phyloP scores from a whole-genome alignment of 1,140 invertebrate species.

The Artemia franciscana region DNA sequence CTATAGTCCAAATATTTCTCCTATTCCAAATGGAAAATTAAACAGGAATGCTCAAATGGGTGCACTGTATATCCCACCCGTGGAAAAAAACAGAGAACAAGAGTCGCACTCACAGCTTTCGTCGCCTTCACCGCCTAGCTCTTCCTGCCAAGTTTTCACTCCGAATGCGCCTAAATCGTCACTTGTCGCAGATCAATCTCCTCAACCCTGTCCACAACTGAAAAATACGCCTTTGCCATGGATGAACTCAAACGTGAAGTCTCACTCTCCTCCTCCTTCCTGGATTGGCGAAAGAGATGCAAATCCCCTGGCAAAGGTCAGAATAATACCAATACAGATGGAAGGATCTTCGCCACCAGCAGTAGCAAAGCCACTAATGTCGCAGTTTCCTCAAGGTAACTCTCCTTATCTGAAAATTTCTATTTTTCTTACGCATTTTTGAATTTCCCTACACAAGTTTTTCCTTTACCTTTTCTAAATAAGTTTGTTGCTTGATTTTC shows the following conservation, averaged over 20 bases:
- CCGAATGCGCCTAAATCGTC: not conserved
- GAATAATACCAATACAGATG: slow-evolving; percentile 13
- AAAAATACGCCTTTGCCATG: slow-evolving; percentile 32
- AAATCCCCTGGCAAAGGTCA: not conserved
- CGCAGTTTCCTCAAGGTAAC: slow-evolving; percentile 9
- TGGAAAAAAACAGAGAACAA: slow-evolving; percentile 6
- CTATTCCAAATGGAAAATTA: not conserved
- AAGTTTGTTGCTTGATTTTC: too few relatives aligned
- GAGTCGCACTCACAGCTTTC: slow-evolving; percentile 7
- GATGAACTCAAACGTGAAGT: slow-evolving; percentile 25
- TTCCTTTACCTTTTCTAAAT: too few relatives aligned
- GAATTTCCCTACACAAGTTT: too few relatives aligned
- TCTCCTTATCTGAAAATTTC: not conserved
- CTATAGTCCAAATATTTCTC: not conserved
- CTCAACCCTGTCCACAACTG: slow-evolving; percentile 16
- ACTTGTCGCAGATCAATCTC: slow-evolving; percentile 5
- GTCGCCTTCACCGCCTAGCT: not conserved
- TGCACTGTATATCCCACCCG: slow-evolving; percentile 18
- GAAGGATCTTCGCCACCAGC: slow-evolving; percentile 13
- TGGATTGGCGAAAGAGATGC: slow-evolving; percentile 14
- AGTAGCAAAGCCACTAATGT: not conserved
- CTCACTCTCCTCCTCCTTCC: slow-evolving; percentile 19
- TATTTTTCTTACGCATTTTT: too few relatives aligned
- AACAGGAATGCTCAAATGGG: slow-evolving; percentile 14
- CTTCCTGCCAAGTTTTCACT: not conserved